Evolutionary conservation across 2,888 invertebrate genomes (phyloP), one percentile per base, ranked within the genome.

Genomic region (Melanchra persicariae): DNA sequence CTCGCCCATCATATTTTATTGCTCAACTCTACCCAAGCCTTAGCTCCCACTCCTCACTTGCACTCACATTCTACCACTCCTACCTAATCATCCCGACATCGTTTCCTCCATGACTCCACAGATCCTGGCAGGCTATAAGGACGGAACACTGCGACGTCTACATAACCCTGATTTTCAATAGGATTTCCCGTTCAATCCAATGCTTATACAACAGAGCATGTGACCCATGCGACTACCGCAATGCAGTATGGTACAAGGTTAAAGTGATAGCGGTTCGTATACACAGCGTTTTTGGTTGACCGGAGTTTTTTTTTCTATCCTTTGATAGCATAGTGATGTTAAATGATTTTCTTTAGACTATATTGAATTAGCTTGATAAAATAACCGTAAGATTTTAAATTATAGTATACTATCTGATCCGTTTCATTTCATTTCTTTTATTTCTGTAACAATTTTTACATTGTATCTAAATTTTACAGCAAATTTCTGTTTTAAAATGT

Each of bases 161-260:
- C 64, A 64, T 67, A 67, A 59, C 51, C 57, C 51, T 65, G 79
- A 79, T 79, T 79, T 79, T 78, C 79, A 78, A 79, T 78, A 43
- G 82, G 67, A 65, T 72, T 62, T 62, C 54, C n/a, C 61, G 64
- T 62, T 58, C 67, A 58, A 68, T 62, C 60, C 67, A 68, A 65
- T 78, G 57, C 60, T n/a, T 47, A 52, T 47, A 79, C 69, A 74
- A 70, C 68, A 69, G 64, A 65, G 34, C 58, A 54, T 58, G 57
- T 58, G 72, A 68, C 58, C 72, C 57, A 64, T 65, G n/a, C 34
- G n/a, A 65, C 49, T 65, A 30, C 67, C 45, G 66, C 57, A 64
- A 40, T 70, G 26, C 0, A 2, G 1, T 55, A 17, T 51, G 47
- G 62, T 58, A 0, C 15, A 47, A 55, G 17, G 1, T 12, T 2